A percentile compares a stretch with the other conserved stretches of the same genome.
Conservation (phyloP, 1,140 invertebrate genomes). For the Leptonema lineaticorne region DNA sequence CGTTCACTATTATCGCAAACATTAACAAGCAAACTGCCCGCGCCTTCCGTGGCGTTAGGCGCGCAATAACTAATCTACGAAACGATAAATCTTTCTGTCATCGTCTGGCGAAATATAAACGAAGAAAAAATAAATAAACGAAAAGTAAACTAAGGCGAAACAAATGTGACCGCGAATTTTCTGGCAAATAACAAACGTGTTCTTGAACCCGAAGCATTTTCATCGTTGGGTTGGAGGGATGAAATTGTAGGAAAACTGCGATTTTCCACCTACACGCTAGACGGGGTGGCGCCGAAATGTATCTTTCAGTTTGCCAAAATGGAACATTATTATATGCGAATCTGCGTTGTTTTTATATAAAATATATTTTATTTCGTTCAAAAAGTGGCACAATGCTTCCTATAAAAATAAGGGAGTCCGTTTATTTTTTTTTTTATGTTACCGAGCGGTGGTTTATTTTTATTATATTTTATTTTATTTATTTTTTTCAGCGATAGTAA, state of each 20-base stretch:
- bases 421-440: too few species aligned
- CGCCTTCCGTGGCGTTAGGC: not conserved
- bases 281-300: not conserved
- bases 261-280: not conserved
- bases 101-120: constrained; percentile 4
- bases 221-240: not conserved
- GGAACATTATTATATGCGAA: too few species aligned
- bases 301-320: not conserved
- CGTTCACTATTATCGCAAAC: too few species aligned
- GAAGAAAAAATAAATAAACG: not conserved
- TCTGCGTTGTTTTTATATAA: too few species aligned
- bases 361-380: too few species aligned
- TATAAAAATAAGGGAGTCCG: too few species aligned
- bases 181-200: constrained; percentile 31
- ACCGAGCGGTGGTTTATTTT: too few species aligned
- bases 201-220: constrained; percentile 17
- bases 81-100: constrained; percentile 25
- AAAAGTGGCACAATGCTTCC: too few species aligned
- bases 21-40: not conserved
- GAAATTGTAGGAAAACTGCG: not conserved
- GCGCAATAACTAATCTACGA: constrained; percentile 13
- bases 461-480: too few species aligned
- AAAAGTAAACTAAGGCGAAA: not conserved
- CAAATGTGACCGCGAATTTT: constrained; percentile 29
- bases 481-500: too few species aligned